Percentiles rank a stretch among this genome's conserved stretches.
These are phyloP conservation scores for Tipula confusa DNA, from an alignment of 2,888 invertebrate species.

Conservation along the genomic window DNA sequence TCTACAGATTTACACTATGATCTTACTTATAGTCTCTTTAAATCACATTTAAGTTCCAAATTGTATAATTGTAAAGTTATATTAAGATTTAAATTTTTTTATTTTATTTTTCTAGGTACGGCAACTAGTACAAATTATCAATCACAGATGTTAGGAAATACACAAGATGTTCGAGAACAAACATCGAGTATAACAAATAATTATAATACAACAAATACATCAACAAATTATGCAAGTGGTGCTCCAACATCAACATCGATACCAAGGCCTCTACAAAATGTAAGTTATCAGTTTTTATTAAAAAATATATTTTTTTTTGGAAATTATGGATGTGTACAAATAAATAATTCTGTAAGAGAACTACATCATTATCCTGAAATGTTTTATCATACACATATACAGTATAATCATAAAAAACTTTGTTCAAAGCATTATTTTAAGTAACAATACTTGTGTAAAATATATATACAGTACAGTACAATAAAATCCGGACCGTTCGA, in stretches of 20 bases:
- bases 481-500: too few relatives aligned
- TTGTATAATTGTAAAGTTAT: too few relatives aligned
- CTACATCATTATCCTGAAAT: neutral
- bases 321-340: neutral
- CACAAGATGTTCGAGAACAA: constrained; percentile 38
- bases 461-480: neutral
- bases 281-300: constrained; percentile 39
- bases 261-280: constrained; percentile 48
- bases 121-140: constrained; percentile 44
- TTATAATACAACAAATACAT: constrained; percentile 39
- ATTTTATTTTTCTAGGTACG: constrained; percentile 38
- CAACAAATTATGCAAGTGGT: constrained; percentile 31
- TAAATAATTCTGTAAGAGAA: neutral
- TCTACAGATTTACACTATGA: too few relatives aligned
- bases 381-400: neutral
- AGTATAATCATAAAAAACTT: neutral
- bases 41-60: too few relatives aligned
- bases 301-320: neutral
- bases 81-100: constrained; percentile 28
- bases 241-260: constrained; percentile 39
- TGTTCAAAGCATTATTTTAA: neutral
- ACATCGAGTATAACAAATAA: constrained; percentile 43
- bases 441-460: neutral
- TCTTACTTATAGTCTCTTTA: too few relatives aligned
- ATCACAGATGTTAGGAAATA: constrained; percentile 40